A percentile compares a stretch with the other conserved stretches of the same genome.
Evolutionary conservation across 35 echinoderm and acorn worm genomes (phyloP).

Genomic region (Ophiothrix spiculata): DNA sequence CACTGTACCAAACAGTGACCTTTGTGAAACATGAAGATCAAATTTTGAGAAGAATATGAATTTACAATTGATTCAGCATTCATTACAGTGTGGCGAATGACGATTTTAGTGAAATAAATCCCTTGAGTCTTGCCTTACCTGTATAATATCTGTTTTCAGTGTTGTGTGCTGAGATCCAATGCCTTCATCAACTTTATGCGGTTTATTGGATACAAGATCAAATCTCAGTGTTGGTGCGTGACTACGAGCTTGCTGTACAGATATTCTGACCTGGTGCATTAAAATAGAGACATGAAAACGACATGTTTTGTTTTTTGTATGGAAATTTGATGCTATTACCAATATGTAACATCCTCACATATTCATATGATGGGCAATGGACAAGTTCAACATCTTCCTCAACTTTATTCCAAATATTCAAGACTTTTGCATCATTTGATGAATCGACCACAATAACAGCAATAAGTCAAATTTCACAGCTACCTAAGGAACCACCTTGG

Average conservation of each 20-base stretch:
- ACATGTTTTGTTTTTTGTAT: neutral
- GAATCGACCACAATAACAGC: too few relatives aligned
- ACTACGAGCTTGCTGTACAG: constrained; percentile 64
- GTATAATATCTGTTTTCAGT: constrained; percentile 59
- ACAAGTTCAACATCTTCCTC: too few relatives aligned
- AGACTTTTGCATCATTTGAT: too few relatives aligned
- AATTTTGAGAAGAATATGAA: neutral
- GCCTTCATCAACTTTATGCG: constrained; percentile 19
- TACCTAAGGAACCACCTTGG: too few relatives aligned
- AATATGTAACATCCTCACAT: too few relatives aligned
- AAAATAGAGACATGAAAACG: too few relatives aligned
- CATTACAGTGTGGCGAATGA: neutral
- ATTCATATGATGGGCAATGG: too few relatives aligned
- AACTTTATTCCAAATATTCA: too few relatives aligned
- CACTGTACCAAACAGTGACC: neutral
- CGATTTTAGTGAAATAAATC: too few relatives aligned
- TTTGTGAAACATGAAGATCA: neutral
- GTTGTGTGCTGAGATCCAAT: neutral
- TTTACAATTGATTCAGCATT: neutral
- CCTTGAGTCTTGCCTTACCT: constrained; percentile 43
- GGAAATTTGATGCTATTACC: neutral
- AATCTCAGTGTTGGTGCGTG: constrained; percentile 54
- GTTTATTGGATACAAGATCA: constrained; percentile 45
- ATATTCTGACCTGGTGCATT: constrained; percentile 80
- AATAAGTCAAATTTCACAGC: too few relatives aligned